Percentiles rank a stretch among this genome's conserved stretches.
Conservation (phyloP, 2,113 vertebrate genomes). For the Anolis carolinensis region DNA sequence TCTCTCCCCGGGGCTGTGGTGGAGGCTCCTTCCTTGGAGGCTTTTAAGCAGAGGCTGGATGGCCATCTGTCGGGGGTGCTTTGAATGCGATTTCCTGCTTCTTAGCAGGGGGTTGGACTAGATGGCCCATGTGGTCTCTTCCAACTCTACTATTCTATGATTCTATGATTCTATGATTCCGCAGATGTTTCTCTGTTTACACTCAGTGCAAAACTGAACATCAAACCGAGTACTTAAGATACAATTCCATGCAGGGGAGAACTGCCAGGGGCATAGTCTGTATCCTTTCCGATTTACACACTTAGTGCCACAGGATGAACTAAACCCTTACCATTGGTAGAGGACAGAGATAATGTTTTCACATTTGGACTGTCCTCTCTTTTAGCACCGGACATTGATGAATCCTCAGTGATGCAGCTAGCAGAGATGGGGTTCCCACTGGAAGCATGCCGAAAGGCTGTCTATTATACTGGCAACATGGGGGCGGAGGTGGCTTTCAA, state of each 20-base stretch:
- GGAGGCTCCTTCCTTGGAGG: too few species aligned
- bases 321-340: background rate
- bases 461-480: slow-evolving; percentile 97
- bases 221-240: background rate
- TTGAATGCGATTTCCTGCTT: too few species aligned
- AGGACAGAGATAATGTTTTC: background rate
- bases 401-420: slow-evolving; percentile 95
- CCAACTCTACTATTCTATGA: too few species aligned
- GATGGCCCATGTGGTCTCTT: too few species aligned
- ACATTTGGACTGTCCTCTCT: slow-evolving; percentile 47
- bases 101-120: too few species aligned
- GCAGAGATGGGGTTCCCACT: slow-evolving; percentile 98
- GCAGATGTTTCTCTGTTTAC: slow-evolving; percentile 19
- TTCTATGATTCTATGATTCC: too few species aligned
- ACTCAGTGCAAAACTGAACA: background rate
- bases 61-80: too few species aligned
- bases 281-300: background rate
- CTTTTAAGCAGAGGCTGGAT: too few species aligned
- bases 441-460: slow-evolving; percentile 96
- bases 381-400: slow-evolving; percentile 94
- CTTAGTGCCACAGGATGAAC: background rate
- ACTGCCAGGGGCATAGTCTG: background rate
- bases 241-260: background rate
- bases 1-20: too few species aligned
- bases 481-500: slow-evolving; percentile 97